Percentiles rank a stretch among this genome's conserved stretches.
Conservation (phyloP, 1,140 invertebrate genomes). For the Aporrectodea caliginosa region DNA sequence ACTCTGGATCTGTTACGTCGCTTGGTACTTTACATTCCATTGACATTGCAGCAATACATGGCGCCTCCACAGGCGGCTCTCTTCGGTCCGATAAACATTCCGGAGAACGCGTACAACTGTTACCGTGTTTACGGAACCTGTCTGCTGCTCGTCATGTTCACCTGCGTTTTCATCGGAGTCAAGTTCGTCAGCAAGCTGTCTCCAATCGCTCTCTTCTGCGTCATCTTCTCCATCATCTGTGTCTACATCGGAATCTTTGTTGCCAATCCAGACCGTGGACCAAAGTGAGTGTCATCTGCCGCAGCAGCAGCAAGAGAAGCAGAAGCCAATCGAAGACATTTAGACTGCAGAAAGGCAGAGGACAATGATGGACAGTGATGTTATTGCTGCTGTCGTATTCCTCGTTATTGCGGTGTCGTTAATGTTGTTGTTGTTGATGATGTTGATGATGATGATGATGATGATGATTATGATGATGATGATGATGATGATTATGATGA, state of each 20-base stretch:
- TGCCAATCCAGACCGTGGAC: constrained; percentile 74
- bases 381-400: too few species aligned
- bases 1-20: background rate
- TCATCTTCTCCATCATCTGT: constrained; percentile 89
- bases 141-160: constrained; percentile 82
- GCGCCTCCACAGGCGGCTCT: constrained; percentile 78
- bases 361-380: too few species aligned
- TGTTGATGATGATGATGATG: too few species aligned
- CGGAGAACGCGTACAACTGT: constrained; percentile 68
- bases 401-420: too few species aligned
- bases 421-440: too few species aligned
- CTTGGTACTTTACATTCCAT: background rate
- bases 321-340: too few species aligned
- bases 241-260: constrained; percentile 93
- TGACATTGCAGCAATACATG: constrained; percentile 80
- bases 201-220: constrained; percentile 88
- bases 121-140: constrained; percentile 93
- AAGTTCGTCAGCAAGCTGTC: constrained; percentile 99
- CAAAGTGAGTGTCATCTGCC: constrained; percentile 1
- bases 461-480: too few species aligned
- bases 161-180: constrained; percentile 94
- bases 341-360: too few species aligned
- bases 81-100: constrained; percentile 74
- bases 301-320: too few species aligned
- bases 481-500: too few species aligned